Base-by-base conservation (phyloP, 1,140 invertebrate species). In the Scaptomyza graminum region DNA sequence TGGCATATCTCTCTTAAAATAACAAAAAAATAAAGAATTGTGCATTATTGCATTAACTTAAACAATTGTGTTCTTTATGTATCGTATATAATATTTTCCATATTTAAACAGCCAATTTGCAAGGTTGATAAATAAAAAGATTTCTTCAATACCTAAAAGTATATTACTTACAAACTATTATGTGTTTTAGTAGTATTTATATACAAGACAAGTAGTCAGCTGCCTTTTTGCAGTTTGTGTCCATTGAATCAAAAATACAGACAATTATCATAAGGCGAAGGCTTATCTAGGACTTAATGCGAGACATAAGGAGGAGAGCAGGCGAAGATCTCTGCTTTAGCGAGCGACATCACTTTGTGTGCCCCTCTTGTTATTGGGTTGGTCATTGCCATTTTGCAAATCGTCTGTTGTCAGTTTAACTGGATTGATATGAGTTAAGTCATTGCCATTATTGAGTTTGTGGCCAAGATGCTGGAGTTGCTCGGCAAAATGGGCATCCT, bases 361-460 rank as follows among this genome's bases (percentile, higher is more conserved):
- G 39, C 28, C 31, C 8, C 28, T 16, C 39, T 56, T 67, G 15
- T 74, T 74, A 41, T 61, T 68, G n/a, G 11, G 13, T 22, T 54
- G 46, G 1, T 39, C 46, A 43, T 87, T 88, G 2, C 79, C 66
- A 39, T 88, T 87, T 22, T 83, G 66, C 9, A 66, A 31, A 54
- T 88, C 83, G n/a, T 65, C 54, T 16, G 63, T 31, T 9, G 84
- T 79, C 0, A 88, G 47, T 47, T 79, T 79, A 3, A 43, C 25
- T 6, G 84, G 65, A 66, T 76, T 55, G 12, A 82, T 82, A 25
- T 11, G 54, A 25, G 11, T 22, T 13, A 59, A 6, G 22, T 72
- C 63, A 47, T 76, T 85, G 8, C 73, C 90, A 51, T 90, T 90
- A 49, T 90, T 90, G 1, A 90, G 68, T 51, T 90, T 90, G 3